Evolutionary conservation across 1,140 invertebrate species (phyloP), one percentile per base, ranked within the genome.

Genomic region (Lutraria rhynchaena): DNA sequence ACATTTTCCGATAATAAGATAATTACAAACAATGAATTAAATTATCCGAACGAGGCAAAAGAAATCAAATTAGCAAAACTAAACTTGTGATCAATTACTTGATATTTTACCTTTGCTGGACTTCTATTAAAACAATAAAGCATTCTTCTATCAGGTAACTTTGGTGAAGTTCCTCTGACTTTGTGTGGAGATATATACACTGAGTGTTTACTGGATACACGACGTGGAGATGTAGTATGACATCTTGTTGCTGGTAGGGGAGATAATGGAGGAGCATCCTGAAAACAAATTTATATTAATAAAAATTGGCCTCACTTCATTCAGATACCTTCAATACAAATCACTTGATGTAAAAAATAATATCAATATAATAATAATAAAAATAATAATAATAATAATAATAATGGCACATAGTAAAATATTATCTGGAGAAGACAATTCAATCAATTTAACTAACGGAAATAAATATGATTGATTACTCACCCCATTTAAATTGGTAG

Each of bases 101-200:
- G 44, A 3, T 33, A 29, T 88, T 87, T 90, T 93, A 97, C 96
- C 94, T 97, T 97, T 75, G 96, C 96, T 19, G 97, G 97, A 93
- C 97, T 98, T 73, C 95, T 94, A 90, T 95, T 96, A 91, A 99
- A 97, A 83, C 95, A 95, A 92, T 98, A 99, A 58, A 95, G 95
- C 83, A 97, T 51, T 41, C 46, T 73, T 13, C 61, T 60, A 5
- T 81, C 70, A 19, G 51, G 29, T 93, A 81, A 95, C 94, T 29
- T 75, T 87, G 22, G 63, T 57, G 37, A 93, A 51, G 86, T 87
- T 69, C 86, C 86, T 71, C 78, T 80, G 44, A 93, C 94, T 73
- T 95, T 89, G 77, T 89, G 92, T 7, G 94, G 95, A 60, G 95
- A 94, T 71, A 95, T 95, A 92, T 94, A 96, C 69, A 96, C 93